Conservation (phyloP, 2,113 vertebrate genomes). For the Paralichthys olivaceus region DNA sequence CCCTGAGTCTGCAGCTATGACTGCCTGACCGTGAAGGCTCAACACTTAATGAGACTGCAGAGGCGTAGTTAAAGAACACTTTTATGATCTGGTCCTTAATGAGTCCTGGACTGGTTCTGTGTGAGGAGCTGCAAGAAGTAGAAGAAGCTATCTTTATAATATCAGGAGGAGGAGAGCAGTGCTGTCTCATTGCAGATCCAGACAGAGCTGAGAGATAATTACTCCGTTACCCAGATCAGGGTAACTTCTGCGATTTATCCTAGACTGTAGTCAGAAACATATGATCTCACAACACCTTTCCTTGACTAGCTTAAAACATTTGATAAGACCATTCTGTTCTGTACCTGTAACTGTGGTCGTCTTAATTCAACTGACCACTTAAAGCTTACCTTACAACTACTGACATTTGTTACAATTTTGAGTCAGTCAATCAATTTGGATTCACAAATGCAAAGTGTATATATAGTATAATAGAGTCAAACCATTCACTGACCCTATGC, state of each 20-base stretch:
- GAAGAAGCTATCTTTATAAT: background rate
- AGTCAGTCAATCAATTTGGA: no score
- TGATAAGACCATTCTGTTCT: no score
- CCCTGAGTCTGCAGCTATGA: constrained; percentile 50
- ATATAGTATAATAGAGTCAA: no score
- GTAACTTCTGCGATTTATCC: background rate
- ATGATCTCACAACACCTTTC: no score
- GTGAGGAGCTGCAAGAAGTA: constrained; percentile 13
- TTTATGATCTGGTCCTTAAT: constrained; percentile 56
- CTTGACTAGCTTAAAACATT: no score
- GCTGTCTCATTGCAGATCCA: background rate
- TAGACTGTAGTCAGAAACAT: background rate
- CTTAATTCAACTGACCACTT: no score
- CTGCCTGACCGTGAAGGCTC: constrained; percentile 44
- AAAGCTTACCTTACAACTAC: no score
- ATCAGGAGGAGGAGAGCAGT: constrained; percentile 10
- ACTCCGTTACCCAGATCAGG: background rate
- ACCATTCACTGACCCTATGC: no score
- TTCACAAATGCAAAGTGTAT: no score
- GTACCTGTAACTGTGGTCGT: no score
- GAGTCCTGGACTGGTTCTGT: constrained; percentile 37
- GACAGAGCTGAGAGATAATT: constrained; percentile 14
- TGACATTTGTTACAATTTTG: no score
- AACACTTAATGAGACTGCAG: constrained; percentile 68
- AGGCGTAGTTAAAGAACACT: constrained; percentile 47